Base-by-base conservation (phyloP, 1,140 invertebrate genomes). In the Wasmannia auropunctata region DNA sequence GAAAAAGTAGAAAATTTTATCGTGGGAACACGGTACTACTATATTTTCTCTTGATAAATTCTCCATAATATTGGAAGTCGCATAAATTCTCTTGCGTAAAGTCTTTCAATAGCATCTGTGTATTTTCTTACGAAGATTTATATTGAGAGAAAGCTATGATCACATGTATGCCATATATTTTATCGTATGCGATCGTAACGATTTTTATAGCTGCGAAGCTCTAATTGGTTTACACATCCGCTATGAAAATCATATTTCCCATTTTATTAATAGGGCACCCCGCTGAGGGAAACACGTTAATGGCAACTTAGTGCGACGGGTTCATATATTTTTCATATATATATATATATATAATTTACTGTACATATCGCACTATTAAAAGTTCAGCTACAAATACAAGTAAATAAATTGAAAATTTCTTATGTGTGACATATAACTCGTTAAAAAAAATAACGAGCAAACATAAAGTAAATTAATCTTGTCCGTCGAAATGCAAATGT, bases 231-330 rank as follows among this genome's bases (percentile, higher is more conserved):
- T 34, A 43, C 16, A 22, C 8, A 58, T 28, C 54, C 11, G 22
- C 5, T 40, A 22, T 76, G 54, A 43, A 76, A 76, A 76, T 40
- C 25, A 60, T 76, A 76, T 76, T 60, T 76, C 2, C 34, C 14
- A 40, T 28, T 60, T 40, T 60, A 60, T 58, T 75, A 75, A 58
- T 37, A 60, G 6, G 37, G 3, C 10, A 0, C 19, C 54, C 74
- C 34, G 34, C 74, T 60, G 34, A 72, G 67, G 14, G 16, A 37
- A 76, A 28, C 25, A 28, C 16, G 16, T 60, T 76, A 43, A 28
- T 58, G 14, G 16, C 51, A 40, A 10, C n/a, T 58, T 75, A 25
- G 16, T 60, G 14, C 22, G 10, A 37, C n/a, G 2, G 8, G 37
- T 60, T 62, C 25, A 62, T 76, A 76, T 43, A 40, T 76, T 76